These are phyloP conservation scores for Clarias pachynema DNA, from an alignment of 2,797 vertebrate genomes.

Conservation along the genomic window DNA sequence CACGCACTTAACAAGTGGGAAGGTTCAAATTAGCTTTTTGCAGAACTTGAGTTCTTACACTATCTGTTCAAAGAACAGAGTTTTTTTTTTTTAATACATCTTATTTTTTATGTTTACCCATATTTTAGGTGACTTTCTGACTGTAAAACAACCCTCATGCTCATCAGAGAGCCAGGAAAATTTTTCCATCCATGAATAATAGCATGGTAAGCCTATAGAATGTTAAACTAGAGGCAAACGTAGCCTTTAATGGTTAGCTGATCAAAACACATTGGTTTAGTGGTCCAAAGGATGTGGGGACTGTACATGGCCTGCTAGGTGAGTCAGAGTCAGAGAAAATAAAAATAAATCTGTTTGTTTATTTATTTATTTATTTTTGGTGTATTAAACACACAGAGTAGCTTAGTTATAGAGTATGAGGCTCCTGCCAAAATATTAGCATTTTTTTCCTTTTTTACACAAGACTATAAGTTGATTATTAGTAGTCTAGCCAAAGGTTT, in stretches of 20 bases:
- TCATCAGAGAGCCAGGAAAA: background rate
- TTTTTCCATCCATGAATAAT: conserved; percentile 15
- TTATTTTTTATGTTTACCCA: background rate
- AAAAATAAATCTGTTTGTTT: conserved; percentile 6
- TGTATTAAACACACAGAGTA: background rate
- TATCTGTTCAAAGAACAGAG: background rate
- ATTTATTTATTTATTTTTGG: too few relatives aligned
- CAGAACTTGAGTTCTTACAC: background rate
- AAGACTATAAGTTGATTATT: conserved; percentile 21
- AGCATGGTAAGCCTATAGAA: conserved; percentile 9
- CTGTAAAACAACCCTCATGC: background rate
- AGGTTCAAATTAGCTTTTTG: background rate
- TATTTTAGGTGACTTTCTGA: background rate
- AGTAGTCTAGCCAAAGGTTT: conserved; percentile 23
- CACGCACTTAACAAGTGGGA: background rate
- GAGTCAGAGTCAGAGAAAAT: conserved; percentile 40
- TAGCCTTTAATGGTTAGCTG: conserved; percentile 33
- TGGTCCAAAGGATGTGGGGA: conserved; percentile 44
- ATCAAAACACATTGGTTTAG: conserved; percentile 51
- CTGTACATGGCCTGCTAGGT: conserved; percentile 48
- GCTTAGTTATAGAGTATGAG: background rate
- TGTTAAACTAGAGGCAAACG: background rate
- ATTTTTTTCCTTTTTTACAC: background rate
- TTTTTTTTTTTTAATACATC: background rate
- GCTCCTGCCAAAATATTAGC: conserved; percentile 11